Conservation (phyloP, 2,888 invertebrate genomes). For the Onchidella celtica region DNA sequence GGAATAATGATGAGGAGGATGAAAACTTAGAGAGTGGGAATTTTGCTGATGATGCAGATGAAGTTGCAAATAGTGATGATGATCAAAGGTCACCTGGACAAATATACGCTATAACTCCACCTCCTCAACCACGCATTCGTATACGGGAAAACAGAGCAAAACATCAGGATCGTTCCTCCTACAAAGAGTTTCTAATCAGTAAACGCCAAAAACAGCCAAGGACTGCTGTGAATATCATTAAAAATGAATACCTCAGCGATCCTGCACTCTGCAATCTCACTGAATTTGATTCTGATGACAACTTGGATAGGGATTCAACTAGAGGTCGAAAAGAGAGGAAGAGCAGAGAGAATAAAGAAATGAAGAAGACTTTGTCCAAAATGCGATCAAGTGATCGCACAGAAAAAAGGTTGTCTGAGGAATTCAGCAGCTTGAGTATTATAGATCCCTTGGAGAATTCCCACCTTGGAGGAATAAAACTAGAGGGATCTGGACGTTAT, state of each 20-base stretch:
- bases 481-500: constrained; percentile 67
- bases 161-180: constrained; percentile 50
- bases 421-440: constrained; percentile 40
- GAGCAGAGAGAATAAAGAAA: constrained; percentile 62
- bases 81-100: constrained; percentile 53
- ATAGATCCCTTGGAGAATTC: constrained; percentile 56
- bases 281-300: constrained; percentile 72
- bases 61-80: constrained; percentile 62
- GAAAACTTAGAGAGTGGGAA: background rate
- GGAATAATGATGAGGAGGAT: constrained; percentile 18
- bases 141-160: constrained; percentile 60
- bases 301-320: constrained; percentile 61
- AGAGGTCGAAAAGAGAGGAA: constrained; percentile 64
- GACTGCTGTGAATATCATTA: constrained; percentile 62
- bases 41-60: constrained; percentile 20
- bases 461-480: constrained; percentile 56
- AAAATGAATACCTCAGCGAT: constrained; percentile 66
- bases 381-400: constrained; percentile 62
- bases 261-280: constrained; percentile 65
- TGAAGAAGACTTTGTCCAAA: constrained; percentile 66
- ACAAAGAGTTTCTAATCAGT: constrained; percentile 59
- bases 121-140: constrained; percentile 58
- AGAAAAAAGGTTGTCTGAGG: constrained; percentile 64
- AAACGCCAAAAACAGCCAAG: constrained; percentile 54
- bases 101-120: constrained; percentile 67